Evolutionary conservation across 2,797 vertebrate species (phyloP).

Genomic region (Chromis chromis): DNA sequence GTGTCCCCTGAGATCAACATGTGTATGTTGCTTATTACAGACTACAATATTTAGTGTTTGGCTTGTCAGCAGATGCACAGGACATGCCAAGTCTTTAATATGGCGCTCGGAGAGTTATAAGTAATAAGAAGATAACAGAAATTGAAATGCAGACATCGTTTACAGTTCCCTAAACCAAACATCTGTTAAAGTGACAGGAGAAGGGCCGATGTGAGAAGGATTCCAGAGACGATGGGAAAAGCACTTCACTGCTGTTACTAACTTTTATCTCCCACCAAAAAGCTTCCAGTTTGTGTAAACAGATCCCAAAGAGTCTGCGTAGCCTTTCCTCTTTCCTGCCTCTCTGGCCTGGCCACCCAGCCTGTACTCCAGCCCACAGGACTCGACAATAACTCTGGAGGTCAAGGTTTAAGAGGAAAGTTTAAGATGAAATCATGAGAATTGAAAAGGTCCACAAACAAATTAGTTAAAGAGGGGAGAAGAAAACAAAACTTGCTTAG

Average conservation of each 20-base stretch:
- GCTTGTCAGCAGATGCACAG: constrained; percentile 52
- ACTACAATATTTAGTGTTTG: constrained; percentile 53
- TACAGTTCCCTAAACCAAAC: constrained; percentile 96
- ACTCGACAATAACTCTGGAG: constrained; percentile 85
- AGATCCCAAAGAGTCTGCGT: constrained; percentile 87
- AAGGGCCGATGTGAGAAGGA: constrained; percentile 81
- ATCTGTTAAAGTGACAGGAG: constrained; percentile 97
- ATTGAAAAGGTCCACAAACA: constrained; percentile 93
- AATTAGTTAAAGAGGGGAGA: constrained; percentile 83
- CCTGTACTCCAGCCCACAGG: constrained; percentile 78
- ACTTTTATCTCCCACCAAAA: constrained; percentile 92
- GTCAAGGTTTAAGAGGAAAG: constrained; percentile 92
- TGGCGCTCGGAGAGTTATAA: constrained; percentile 89
- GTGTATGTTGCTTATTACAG: constrained; percentile 45
- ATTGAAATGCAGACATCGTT: constrained; percentile 95
- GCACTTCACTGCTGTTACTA: constrained; percentile 90
- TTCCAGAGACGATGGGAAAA: constrained; percentile 91
- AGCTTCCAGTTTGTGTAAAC: constrained; percentile 95
- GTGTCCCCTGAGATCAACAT: constrained; percentile 49
- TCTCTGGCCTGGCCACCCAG: constrained; percentile 73
- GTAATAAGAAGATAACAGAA: constrained; percentile 93
- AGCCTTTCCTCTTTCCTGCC: constrained; percentile 74
- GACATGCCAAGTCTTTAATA: constrained; percentile 90
- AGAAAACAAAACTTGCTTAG: constrained; percentile 64
- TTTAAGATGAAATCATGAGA: constrained; percentile 89